Conservation (phyloP, 2,797 vertebrate species). For the Pterois miles region DNA sequence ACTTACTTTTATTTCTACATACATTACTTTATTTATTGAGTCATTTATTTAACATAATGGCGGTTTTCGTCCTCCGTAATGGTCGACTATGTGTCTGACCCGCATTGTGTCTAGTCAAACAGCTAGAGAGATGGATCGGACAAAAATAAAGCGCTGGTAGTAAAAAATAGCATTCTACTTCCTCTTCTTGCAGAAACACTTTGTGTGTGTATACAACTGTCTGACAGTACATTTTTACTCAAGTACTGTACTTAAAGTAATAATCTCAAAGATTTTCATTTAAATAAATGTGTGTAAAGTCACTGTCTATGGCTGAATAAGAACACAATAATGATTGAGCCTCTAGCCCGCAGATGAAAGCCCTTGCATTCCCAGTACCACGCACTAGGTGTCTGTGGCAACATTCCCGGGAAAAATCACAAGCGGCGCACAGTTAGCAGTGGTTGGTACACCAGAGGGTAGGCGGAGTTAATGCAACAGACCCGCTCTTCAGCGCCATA, state of each 20-base stretch:
- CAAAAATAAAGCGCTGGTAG: conserved; percentile 50
- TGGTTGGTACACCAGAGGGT: not conserved
- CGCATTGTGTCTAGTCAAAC: conserved; percentile 12
- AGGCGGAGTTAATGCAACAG: not conserved
- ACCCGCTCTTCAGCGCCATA: not conserved
- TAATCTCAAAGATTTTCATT: no score
- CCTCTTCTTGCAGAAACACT: conserved; percentile 25
- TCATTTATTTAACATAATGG: not conserved
- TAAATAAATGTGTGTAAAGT: no score
- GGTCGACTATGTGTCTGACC: not conserved
- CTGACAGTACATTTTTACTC: not conserved
- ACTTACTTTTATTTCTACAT: no score
- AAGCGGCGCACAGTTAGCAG: not conserved
- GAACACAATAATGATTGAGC: accelerated
- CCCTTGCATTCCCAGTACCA: not conserved
- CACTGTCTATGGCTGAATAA: no score
- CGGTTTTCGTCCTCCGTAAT: no score
- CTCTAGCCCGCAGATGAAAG: not conserved
- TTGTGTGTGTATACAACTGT: not conserved
- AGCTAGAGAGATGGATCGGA: conserved; percentile 7
- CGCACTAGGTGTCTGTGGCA: not conserved
- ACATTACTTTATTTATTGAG: no score
- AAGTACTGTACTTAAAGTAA: not conserved
- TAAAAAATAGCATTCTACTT: conserved; percentile 57
- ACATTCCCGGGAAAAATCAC: not conserved